phyloP scores from a whole-genome alignment of 2,113 vertebrate genomes.

The Amblyornis subalaris region DNA sequence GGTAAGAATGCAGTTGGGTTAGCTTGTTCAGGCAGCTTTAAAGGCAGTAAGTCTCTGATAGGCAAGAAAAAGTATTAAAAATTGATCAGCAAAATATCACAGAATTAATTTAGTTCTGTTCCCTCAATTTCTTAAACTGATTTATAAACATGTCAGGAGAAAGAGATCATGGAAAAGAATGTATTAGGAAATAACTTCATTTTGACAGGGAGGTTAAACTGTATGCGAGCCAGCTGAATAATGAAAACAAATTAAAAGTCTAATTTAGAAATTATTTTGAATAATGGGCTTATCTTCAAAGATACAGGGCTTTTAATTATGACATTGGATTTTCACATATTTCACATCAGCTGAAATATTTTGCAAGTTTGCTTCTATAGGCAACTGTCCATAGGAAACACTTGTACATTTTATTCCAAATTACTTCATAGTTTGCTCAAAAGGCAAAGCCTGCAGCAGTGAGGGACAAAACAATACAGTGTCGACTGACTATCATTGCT shows the following conservation, averaged over 20 bases:
- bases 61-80: slow-evolving; percentile 35
- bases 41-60: slow-evolving; percentile 10
- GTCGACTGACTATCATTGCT: not conserved
- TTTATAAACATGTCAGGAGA: slow-evolving; percentile 57
- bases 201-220: slow-evolving; percentile 55
- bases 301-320: slow-evolving; percentile 35
- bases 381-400: not conserved
- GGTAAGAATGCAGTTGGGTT: slow-evolving; percentile 3
- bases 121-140: slow-evolving; percentile 55
- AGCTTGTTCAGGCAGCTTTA: slow-evolving; percentile 22
- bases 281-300: slow-evolving; percentile 42
- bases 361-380: not conserved
- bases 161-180: slow-evolving; percentile 45
- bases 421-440: not conserved
- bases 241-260: slow-evolving; percentile 66
- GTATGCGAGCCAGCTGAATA: slow-evolving; percentile 49
- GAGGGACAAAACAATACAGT: not conserved
- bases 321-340: not conserved
- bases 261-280: slow-evolving; percentile 67
- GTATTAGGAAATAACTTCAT: slow-evolving; percentile 49
- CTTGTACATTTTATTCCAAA: not conserved
- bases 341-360: slow-evolving; percentile 7
- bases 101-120: slow-evolving; percentile 38
- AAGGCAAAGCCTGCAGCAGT: not conserved
- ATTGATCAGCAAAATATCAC: slow-evolving; percentile 52